Evolutionary conservation across 2,797 vertebrate species (phyloP).

Genomic region (Hirundo rustica): DNA sequence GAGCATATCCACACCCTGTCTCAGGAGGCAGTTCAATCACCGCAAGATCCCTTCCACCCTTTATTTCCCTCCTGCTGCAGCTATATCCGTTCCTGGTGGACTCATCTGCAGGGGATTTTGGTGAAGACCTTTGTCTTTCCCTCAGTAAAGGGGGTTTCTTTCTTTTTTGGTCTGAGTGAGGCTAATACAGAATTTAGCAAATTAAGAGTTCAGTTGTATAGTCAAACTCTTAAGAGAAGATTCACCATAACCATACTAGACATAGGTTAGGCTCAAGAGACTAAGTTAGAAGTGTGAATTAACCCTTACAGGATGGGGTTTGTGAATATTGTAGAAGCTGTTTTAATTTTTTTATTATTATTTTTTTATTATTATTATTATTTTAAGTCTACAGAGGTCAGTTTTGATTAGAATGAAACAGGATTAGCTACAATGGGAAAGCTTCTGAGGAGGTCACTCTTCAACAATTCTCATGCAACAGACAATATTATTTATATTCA

Average conservation of each 20-base stretch:
- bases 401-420: background rate
- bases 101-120: background rate
- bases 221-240: background rate
- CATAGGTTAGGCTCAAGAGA: background rate
- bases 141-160: background rate
- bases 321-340: background rate
- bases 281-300: background rate
- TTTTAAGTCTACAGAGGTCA: background rate
- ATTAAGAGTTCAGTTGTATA: background rate
- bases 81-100: background rate
- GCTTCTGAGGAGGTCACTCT: background rate
- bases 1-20: background rate
- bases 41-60: background rate
- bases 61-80: background rate
- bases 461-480: background rate
- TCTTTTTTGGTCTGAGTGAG: background rate
- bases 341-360: background rate
- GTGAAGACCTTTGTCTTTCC: background rate
- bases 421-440: background rate
- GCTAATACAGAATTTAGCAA: background rate
- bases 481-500: background rate
- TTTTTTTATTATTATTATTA: too few species aligned
- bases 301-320: background rate
- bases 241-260: fast-evolving
- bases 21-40: background rate